These are phyloP conservation scores for Yoshiicerus persimilis DNA, from an alignment of 1,140 invertebrate genomes.

Conservation along the genomic window DNA sequence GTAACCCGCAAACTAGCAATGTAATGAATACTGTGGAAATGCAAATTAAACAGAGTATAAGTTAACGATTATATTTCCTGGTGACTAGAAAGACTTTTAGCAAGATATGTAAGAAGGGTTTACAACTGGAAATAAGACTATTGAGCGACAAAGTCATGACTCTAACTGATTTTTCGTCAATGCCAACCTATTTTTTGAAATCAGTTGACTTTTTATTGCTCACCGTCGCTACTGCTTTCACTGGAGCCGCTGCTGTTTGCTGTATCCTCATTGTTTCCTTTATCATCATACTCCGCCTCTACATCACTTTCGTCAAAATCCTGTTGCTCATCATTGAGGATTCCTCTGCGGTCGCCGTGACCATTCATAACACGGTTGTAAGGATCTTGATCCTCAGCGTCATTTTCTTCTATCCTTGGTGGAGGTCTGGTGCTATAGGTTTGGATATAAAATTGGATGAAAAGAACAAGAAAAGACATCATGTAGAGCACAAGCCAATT, in stretches of 20 bases:
- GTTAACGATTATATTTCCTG: too few species aligned
- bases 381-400: background rate
- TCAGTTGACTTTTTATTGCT: background rate
- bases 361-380: background rate
- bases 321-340: background rate
- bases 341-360: background rate
- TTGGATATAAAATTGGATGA: constrained; percentile 87
- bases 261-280: background rate
- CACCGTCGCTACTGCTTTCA: background rate
- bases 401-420: background rate
- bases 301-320: background rate
- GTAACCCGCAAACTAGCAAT: too few species aligned
- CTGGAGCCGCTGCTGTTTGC: background rate
- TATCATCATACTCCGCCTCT: background rate
- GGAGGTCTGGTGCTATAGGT: constrained; percentile 59
- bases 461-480: constrained; percentile 85
- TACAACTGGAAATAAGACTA: background rate
- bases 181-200: background rate
- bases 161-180: background rate
- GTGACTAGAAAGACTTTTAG: background rate
- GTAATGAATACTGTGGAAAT: too few species aligned
- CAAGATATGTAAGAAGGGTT: background rate
- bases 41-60: too few species aligned
- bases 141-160: background rate
- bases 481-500: constrained; percentile 88